Evolutionary conservation across 2,113 vertebrate genomes (phyloP).

Genomic region (Sturnus vulgaris): DNA sequence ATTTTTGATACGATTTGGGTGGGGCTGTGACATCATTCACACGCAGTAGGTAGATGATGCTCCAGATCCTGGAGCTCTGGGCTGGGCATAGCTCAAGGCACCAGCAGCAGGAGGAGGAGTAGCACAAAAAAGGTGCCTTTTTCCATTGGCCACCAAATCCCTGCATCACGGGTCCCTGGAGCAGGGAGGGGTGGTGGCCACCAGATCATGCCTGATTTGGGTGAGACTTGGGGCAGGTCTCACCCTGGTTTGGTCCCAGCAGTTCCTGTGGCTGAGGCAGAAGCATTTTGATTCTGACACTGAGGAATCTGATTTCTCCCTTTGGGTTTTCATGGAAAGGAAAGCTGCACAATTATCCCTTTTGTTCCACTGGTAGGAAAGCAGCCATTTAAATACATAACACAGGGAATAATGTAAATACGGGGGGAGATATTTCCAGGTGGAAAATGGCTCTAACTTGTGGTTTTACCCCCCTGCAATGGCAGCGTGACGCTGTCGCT

Average conservation of each 20-base stretch:
- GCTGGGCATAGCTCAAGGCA: fast-evolving
- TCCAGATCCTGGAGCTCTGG: background rate
- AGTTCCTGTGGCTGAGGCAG: background rate
- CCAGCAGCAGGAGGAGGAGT: fast-evolving
- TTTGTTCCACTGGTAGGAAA: background rate
- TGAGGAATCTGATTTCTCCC: background rate
- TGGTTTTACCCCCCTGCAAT: background rate
- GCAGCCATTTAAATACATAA: background rate
- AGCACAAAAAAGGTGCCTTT: background rate
- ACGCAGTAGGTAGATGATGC: fast-evolving
- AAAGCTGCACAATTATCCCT: background rate
- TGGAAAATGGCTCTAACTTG: background rate
- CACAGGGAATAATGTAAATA: background rate
- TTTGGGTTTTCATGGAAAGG: background rate
- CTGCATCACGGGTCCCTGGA: fast-evolving
- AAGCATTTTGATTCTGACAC: fast-evolving
- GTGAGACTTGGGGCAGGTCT: background rate
- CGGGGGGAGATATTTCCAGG: background rate
- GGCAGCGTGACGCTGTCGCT: conserved; percentile 87
- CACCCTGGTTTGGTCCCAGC: background rate
- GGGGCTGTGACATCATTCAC: fast-evolving
- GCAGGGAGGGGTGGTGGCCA: background rate
- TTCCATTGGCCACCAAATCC: background rate
- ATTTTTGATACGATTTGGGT: fast-evolving
- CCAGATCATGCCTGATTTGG: background rate